Percentiles rank a stretch among this genome's conserved stretches.
Conservation (phyloP, 2,888 invertebrate genomes). For the Plusia festucae region DNA sequence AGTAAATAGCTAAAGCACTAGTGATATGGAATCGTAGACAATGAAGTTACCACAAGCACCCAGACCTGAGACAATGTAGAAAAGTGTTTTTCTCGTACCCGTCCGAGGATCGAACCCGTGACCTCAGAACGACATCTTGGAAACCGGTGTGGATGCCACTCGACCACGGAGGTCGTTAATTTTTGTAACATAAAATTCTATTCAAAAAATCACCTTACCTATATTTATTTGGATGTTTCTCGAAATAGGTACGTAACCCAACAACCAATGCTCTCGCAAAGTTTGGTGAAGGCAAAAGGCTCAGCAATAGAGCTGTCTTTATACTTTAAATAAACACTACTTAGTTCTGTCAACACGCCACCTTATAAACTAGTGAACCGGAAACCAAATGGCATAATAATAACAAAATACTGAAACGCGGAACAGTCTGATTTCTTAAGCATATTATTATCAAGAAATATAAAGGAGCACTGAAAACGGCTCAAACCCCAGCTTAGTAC, state of each 20-base stretch:
- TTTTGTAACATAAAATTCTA: too few species aligned
- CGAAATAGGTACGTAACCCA: background rate
- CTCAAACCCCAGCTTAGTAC: slow-evolving; percentile 52
- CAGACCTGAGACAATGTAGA: too few species aligned
- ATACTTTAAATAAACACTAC: background rate
- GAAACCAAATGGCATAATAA: background rate
- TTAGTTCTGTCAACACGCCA: background rate
- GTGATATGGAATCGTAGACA: too few species aligned
- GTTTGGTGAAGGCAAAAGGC: background rate
- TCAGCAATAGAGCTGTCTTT: background rate
- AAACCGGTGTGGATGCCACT: too few species aligned
- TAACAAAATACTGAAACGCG: background rate
- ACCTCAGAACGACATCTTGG: too few species aligned
- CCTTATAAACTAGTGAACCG: background rate
- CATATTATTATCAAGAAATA: slow-evolving; percentile 23
- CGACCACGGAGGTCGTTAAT: too few species aligned
- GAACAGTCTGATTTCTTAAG: slow-evolving; percentile 45
- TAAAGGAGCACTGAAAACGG: slow-evolving; percentile 38
- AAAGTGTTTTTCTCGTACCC: too few species aligned
- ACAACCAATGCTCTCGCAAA: background rate
- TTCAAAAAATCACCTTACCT: background rate
- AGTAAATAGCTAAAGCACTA: too few species aligned
- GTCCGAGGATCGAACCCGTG: too few species aligned
- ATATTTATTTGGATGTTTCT: background rate
- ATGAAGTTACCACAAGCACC: too few species aligned